Conservation (phyloP, 2,113 vertebrate genomes). For the Eidolon helvum region DNA sequence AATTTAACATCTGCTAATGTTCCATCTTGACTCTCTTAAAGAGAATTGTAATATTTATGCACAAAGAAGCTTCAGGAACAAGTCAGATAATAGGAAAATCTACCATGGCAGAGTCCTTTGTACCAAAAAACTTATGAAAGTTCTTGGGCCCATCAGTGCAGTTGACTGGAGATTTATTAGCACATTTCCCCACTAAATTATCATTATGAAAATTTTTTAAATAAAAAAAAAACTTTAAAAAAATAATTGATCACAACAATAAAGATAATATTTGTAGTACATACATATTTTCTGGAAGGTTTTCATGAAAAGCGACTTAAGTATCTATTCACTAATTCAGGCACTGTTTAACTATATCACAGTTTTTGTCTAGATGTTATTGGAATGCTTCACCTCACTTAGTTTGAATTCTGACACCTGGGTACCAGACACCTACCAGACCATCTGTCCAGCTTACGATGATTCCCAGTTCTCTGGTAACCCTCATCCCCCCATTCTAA, state of each 20-base stretch:
- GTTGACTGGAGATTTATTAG: not conserved
- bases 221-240: not conserved
- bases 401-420: not conserved
- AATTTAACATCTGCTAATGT: not conserved
- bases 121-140: not conserved
- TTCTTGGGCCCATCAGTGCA: not conserved
- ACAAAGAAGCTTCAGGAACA: not conserved
- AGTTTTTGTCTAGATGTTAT: not conserved
- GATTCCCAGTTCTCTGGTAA: not conserved
- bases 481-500: fast-evolving
- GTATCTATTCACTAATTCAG: not conserved
- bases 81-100: not conserved
- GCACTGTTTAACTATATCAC: not conserved
- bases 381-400: not conserved
- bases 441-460: not conserved
- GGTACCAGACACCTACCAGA: not conserved
- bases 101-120: not conserved
- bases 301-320: not conserved
- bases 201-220: not conserved
- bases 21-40: not conserved
- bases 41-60: not conserved
- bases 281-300: not conserved
- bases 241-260: not conserved
- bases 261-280: not conserved
- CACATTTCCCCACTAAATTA: not conserved